These are phyloP conservation scores for Archips crataeganus DNA, from an alignment of 2,888 invertebrate species.

Conservation along the genomic window DNA sequence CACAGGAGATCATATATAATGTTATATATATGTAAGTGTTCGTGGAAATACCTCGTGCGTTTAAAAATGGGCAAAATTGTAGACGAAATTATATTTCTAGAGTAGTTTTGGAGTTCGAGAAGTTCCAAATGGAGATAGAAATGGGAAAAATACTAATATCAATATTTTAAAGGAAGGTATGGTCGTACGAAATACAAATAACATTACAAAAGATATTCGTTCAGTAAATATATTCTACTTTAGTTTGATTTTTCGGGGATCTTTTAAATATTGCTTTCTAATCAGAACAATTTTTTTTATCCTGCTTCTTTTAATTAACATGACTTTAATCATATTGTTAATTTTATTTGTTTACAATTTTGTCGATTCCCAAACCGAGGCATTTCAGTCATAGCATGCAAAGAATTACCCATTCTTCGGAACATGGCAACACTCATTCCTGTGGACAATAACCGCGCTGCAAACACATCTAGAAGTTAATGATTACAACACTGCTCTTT, in stretches of 20 bases:
- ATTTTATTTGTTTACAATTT: neutral
- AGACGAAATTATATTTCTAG: neutral
- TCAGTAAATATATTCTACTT: too few species aligned
- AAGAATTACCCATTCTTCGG: constrained; percentile 75
- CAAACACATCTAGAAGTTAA: constrained; percentile 54
- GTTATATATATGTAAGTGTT: constrained; percentile 40
- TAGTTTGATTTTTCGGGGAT: too few species aligned
- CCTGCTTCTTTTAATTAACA: too few species aligned
- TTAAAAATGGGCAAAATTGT: constrained; percentile 22
- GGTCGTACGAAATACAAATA: too few species aligned
- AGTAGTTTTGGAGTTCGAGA: too few species aligned
- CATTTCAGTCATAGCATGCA: constrained; percentile 54
- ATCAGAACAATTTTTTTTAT: too few species aligned
- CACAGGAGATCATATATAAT: constrained; percentile 61
- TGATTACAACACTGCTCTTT: constrained; percentile 38
- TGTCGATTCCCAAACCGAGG: constrained; percentile 20
- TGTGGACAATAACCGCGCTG: constrained; percentile 72
- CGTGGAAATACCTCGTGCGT: constrained; percentile 17
- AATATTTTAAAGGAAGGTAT: too few species aligned
- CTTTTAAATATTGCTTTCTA: too few species aligned
- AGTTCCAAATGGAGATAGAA: too few species aligned
- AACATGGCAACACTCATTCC: constrained; percentile 81
- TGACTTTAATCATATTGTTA: neutral
- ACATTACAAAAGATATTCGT: too few species aligned
- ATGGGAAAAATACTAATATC: too few species aligned